Percentiles rank a stretch among this genome's conserved stretches.
These are phyloP conservation scores for Cynocephalus volans DNA, from an alignment of 2,113 vertebrate species.

Conservation along the genomic window DNA sequence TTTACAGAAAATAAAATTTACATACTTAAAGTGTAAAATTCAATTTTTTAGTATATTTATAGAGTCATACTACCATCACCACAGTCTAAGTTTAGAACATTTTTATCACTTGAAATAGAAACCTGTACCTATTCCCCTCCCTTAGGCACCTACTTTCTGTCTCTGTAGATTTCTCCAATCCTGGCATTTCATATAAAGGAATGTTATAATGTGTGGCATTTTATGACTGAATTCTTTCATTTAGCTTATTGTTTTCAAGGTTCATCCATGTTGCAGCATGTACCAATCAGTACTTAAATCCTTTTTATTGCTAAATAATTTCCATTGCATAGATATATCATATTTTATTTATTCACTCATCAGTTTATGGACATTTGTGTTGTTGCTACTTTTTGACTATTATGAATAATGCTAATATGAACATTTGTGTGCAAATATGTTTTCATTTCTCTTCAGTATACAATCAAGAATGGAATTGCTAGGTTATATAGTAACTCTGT, in stretches of 20 bases:
- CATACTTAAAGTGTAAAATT: background rate
- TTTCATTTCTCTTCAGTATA: background rate
- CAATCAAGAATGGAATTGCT: background rate
- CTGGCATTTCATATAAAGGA: background rate
- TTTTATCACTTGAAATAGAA: slow-evolving; percentile 8
- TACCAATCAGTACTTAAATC: background rate
- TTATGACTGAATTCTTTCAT: background rate
- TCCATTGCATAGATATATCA: too few relatives aligned
- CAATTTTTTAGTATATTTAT: slow-evolving; percentile 23
- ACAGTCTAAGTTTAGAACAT: slow-evolving; percentile 37
- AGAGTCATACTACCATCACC: background rate
- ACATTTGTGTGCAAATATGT: background rate
- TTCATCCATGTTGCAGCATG: background rate
- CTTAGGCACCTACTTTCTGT: background rate
- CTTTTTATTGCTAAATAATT: too few relatives aligned
- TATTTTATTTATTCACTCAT: too few relatives aligned
- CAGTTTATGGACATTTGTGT: background rate
- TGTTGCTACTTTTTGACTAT: background rate
- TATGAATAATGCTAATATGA: background rate
- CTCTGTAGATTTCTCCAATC: background rate
- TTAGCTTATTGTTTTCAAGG: background rate
- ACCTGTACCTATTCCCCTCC: background rate
- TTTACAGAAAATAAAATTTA: background rate
- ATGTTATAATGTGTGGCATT: background rate
- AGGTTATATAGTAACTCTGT: background rate